Evolutionary conservation across 2,797 vertebrate species (phyloP).

Genomic region (Gymnothorax reevesii): DNA sequence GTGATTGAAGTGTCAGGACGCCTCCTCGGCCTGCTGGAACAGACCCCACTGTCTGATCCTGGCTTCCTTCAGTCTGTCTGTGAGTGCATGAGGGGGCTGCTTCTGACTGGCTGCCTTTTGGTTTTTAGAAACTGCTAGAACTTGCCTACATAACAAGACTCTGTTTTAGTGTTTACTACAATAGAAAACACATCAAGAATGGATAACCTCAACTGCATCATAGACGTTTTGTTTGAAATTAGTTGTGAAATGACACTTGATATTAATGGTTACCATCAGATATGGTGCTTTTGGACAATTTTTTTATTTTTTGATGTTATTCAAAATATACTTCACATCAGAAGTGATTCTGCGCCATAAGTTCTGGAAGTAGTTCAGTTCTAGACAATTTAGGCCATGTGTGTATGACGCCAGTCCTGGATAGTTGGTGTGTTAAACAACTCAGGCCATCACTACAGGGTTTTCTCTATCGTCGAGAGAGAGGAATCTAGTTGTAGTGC

Average conservation of each 20-base stretch:
- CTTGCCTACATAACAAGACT: too few species aligned
- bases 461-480: not conserved
- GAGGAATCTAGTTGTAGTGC: not conserved
- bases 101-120: not conserved
- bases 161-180: too few species aligned
- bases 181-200: too few species aligned
- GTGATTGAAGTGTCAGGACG: constrained; percentile 78
- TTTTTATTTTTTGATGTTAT: not conserved
- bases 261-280: not conserved
- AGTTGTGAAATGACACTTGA: not conserved
- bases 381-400: not conserved
- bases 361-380: not conserved
- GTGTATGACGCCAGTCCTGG: not conserved
- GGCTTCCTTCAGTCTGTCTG: constrained; percentile 77
- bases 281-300: not conserved
- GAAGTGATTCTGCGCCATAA: too few species aligned
- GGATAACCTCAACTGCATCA: not conserved
- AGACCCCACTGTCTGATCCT: constrained; percentile 59
- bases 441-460: not conserved
- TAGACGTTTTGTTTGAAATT: not conserved
- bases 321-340: too few species aligned
- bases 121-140: too few species aligned
- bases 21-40: constrained; percentile 81
- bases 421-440: not conserved
- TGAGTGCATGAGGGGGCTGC: constrained; percentile 62